These are phyloP conservation scores for Lucilia sericata DNA, from an alignment of 1,140 invertebrate genomes.

Conservation along the genomic window DNA sequence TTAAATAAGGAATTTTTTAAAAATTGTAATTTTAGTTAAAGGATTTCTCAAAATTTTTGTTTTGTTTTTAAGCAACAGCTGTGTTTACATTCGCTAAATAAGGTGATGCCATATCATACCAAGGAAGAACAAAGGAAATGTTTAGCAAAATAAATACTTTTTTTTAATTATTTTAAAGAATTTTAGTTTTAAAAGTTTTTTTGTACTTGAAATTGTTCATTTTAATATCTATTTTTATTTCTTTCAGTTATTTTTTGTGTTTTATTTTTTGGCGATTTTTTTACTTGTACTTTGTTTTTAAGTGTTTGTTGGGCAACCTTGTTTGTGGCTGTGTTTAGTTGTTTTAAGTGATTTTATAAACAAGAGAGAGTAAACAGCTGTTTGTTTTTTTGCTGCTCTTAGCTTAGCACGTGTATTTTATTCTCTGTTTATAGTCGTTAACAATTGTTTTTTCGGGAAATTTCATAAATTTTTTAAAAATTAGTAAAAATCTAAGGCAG, in stretches of 20 bases:
- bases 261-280: too few relatives aligned
- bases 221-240: too few relatives aligned
- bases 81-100: not conserved
- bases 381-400: not conserved
- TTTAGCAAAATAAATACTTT: too few relatives aligned
- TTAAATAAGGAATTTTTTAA: not conserved
- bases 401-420: constrained; percentile 19
- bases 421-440: constrained; percentile 28
- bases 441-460: not conserved
- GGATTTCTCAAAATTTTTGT: not conserved
- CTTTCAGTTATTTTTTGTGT: too few relatives aligned
- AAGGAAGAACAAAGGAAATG: too few relatives aligned
- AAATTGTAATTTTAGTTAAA: not conserved
- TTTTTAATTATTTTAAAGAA: too few relatives aligned
- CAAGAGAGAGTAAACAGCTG: not conserved
- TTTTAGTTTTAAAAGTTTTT: not conserved
- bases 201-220: not conserved
- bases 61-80: not conserved
- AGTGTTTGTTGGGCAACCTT: not conserved
- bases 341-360: not conserved
- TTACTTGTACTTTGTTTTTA: too few relatives aligned
- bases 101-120: not conserved
- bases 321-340: not conserved
- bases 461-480: not conserved
- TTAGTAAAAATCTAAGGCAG: not conserved